Evolutionary conservation across 2,797 vertebrate species (phyloP).

Genomic region (Enoplosus armatus): DNA sequence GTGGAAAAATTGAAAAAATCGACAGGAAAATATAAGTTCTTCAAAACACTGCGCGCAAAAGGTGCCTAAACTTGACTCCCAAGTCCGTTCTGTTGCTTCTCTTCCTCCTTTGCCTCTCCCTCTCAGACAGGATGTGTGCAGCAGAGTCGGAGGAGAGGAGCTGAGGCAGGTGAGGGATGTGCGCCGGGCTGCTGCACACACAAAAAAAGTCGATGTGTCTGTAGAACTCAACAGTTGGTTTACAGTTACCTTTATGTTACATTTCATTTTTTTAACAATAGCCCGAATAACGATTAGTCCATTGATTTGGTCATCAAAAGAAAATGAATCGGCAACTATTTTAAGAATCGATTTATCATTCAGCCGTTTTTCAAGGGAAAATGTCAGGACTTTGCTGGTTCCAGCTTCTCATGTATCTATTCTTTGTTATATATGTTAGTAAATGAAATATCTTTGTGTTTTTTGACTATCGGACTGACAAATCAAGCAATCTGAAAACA

Average conservation of each 20-base stretch:
- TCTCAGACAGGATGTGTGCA: conserved; percentile 64
- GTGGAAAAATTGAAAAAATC: neutral
- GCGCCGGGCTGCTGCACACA: conserved; percentile 35
- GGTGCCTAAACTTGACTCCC: conserved; percentile 24
- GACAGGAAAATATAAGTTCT: neutral
- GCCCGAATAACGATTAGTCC: too few species aligned
- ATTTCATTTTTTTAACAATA: neutral
- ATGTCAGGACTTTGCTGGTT: neutral
- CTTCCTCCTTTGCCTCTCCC: conserved; percentile 52
- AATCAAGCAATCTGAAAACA: neutral
- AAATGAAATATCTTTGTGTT: neutral
- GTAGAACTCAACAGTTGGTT: neutral
- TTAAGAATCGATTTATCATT: neutral
- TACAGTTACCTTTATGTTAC: neutral
- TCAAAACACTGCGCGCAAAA: conserved; percentile 24
- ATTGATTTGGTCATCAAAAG: neutral
- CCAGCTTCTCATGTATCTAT: neutral
- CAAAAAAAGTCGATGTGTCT: neutral
- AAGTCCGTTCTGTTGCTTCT: conserved; percentile 6
- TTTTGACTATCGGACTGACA: neutral
- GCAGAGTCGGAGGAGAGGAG: conserved; percentile 74
- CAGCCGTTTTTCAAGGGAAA: neutral
- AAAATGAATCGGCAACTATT: neutral
- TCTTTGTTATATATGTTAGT: neutral
- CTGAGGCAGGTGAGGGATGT: conserved; percentile 79